A percentile compares a stretch with the other conserved stretches of the same genome.
phyloP scores from a whole-genome alignment of 1,140 invertebrate genomes.

The Eriosoma lanigerum region DNA sequence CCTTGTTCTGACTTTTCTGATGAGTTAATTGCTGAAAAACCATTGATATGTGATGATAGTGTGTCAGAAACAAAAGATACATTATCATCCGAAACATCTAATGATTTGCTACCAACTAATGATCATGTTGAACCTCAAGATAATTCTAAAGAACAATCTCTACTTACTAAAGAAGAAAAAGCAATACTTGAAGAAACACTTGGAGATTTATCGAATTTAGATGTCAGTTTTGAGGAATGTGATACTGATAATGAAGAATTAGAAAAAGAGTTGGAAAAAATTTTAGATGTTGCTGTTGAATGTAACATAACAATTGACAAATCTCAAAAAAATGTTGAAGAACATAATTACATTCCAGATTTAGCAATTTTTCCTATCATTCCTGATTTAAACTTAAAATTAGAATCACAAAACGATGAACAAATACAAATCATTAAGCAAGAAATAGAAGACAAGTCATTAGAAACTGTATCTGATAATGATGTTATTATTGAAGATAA shows the following conservation, averaged over 20 bases:
- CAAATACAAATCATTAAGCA: neutral
- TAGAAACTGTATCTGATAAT: neutral
- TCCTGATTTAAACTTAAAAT: constrained; percentile 32
- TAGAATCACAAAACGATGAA: constrained; percentile 8
- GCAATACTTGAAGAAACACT: constrained; percentile 10
- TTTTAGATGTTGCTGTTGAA: neutral
- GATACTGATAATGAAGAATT: neutral
- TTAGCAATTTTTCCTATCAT: constrained; percentile 38
- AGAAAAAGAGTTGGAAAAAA: constrained; percentile 14
- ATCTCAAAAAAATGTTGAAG: neutral
- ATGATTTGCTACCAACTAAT: neutral
- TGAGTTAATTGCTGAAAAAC: constrained; percentile 49
- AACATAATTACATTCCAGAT: constrained; percentile 23
- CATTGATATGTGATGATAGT: constrained; percentile 46
- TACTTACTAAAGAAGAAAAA: constrained; percentile 20
- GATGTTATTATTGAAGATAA: neutral
- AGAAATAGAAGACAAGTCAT: neutral
- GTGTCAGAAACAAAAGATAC: constrained; percentile 45
- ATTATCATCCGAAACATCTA: constrained; percentile 24
- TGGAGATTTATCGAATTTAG: neutral
- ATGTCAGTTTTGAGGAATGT: constrained; percentile 8
- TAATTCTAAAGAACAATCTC: constrained; percentile 5
- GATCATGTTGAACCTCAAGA: constrained; percentile 10
- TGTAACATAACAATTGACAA: neutral
- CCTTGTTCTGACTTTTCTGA: constrained; percentile 32